These are phyloP conservation scores for Protaetia brevitarsis DNA, from an alignment of 1,140 invertebrate genomes.

Conservation along the genomic window DNA sequence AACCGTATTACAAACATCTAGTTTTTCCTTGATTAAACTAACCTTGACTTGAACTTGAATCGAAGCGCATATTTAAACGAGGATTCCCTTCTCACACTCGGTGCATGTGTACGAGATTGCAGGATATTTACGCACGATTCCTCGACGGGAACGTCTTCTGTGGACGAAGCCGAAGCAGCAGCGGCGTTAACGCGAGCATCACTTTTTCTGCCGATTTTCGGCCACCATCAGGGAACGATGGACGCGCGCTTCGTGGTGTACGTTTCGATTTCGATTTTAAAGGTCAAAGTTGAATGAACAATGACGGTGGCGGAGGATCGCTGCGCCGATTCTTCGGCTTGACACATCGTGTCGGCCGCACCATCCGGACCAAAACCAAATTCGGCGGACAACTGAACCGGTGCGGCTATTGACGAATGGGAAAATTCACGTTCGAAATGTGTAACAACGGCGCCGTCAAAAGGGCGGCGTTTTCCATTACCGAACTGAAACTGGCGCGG, in stretches of 20 bases:
- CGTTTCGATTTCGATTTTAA: constrained; percentile 30
- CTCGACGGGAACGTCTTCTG: too few species aligned
- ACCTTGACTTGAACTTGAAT: constrained; percentile 47
- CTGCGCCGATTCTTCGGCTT: neutral
- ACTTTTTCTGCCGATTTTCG: neutral
- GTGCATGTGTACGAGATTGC: neutral
- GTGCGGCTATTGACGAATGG: too few species aligned
- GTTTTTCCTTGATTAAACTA: constrained; percentile 27
- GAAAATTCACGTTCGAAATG: too few species aligned
- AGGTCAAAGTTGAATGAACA: constrained; percentile 44
- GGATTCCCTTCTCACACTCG: neutral
- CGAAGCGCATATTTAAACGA: constrained; percentile 20
- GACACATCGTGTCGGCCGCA: too few species aligned
- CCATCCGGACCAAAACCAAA: too few species aligned
- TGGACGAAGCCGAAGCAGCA: neutral
- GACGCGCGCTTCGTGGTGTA: neutral
- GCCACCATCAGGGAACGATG: neutral
- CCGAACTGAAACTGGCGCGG: constrained; percentile 35
- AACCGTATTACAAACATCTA: constrained; percentile 12
- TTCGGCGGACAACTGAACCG: too few species aligned
- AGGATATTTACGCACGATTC: neutral
- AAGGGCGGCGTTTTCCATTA: constrained; percentile 33
- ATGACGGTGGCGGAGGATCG: neutral
- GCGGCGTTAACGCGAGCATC: neutral
- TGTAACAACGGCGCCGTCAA: neutral